phyloP scores from a whole-genome alignment of 1,140 invertebrate genomes.

The Diabrotica undecimpunctata region DNA sequence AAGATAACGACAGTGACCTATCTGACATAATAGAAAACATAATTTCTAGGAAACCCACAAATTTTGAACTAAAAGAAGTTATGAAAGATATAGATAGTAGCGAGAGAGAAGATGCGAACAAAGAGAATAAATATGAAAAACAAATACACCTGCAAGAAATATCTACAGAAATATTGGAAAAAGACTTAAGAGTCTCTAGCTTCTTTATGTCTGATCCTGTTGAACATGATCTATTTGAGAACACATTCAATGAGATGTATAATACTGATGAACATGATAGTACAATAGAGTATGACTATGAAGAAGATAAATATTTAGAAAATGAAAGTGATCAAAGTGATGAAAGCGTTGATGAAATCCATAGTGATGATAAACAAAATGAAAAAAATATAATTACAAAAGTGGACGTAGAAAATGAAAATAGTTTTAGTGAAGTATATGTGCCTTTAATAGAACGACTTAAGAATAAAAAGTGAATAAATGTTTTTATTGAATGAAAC shows the following conservation, averaged over 20 bases:
- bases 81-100: not conserved
- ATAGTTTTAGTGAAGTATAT: conserved; percentile 29
- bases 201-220: conserved; percentile 32
- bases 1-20: conserved; percentile 51
- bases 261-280: conserved; percentile 17
- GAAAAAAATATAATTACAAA: not conserved
- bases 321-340: conserved; percentile 9
- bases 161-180: conserved; percentile 18
- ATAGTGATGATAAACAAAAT: not conserved
- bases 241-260: conserved; percentile 44
- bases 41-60: conserved; percentile 42
- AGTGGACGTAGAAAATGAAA: conserved; percentile 13
- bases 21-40: conserved; percentile 60
- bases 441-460: conserved; percentile 31
- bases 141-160: not conserved
- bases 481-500: no score
- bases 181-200: conserved; percentile 27
- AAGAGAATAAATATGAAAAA: no score
- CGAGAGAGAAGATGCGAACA: not conserved
- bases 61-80: conserved; percentile 9
- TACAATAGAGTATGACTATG: conserved; percentile 15
- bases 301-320: conserved; percentile 8
- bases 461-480: conserved; percentile 21
- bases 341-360: conserved; percentile 1
- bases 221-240: conserved; percentile 40